A percentile compares a stretch with the other conserved stretches of the same genome.
Evolutionary conservation across 35 echinoderm and acorn worm genomes (phyloP).

Genomic region (Amphiura filiformis): DNA sequence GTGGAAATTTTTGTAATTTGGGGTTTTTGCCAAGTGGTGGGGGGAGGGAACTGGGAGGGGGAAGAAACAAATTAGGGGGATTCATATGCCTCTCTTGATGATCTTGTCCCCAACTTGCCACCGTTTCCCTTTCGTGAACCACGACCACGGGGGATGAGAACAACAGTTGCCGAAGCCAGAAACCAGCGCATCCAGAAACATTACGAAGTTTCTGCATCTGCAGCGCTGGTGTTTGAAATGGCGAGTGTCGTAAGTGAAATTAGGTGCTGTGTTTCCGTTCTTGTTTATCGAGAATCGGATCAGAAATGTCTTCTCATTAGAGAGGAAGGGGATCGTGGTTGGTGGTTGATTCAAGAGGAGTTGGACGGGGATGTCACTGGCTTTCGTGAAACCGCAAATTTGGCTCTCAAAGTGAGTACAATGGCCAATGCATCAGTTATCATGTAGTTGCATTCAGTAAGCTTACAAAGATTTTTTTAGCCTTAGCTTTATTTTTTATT

Average conservation of each 20-base stretch:
- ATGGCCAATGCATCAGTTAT: too few species aligned
- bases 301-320: neutral
- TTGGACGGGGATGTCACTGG: neutral
- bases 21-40: too few species aligned
- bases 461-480: too few species aligned
- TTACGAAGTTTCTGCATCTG: neutral
- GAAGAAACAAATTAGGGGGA: too few species aligned
- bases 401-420: neutral
- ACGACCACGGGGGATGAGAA: neutral
- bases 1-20: too few species aligned
- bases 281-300: neutral
- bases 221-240: neutral
- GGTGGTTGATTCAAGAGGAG: neutral
- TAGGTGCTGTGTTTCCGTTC: conserved; percentile 1
- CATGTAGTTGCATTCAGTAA: too few species aligned
- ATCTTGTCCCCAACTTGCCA: neutral
- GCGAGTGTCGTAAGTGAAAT: neutral
- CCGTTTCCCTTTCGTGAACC: neutral
- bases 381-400: neutral
- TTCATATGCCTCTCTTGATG: neutral
- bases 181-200: neutral
- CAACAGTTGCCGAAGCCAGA: neutral
- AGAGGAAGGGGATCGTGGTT: neutral
- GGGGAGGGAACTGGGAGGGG: too few species aligned
- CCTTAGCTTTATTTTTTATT: too few species aligned